A percentile compares a stretch with the other conserved stretches of the same genome.
Conservation (phyloP, 2,797 vertebrate species). For the Gorsachius magnificus region DNA sequence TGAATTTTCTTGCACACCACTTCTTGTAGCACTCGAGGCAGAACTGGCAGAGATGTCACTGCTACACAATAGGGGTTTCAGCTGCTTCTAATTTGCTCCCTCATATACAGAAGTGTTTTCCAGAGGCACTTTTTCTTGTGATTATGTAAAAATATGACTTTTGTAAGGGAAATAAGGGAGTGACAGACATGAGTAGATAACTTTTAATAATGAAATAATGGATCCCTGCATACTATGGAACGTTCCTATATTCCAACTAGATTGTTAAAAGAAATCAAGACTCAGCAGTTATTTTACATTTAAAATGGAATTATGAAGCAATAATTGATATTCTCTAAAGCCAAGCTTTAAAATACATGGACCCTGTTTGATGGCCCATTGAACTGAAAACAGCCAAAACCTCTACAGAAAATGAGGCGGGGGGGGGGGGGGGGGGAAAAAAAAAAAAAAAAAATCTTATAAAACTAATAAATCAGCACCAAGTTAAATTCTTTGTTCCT, state of each 20-base stretch:
- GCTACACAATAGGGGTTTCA: slow-evolving; percentile 8
- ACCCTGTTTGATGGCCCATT: background rate
- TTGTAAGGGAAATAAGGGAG: background rate
- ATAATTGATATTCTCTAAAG: background rate
- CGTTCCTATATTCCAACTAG: background rate
- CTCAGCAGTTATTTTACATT: background rate
- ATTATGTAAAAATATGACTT: background rate
- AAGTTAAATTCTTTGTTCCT: background rate
- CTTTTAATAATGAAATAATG: background rate
- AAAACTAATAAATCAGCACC: background rate
- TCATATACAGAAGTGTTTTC: slow-evolving; percentile 18
- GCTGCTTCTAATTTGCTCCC: slow-evolving; percentile 11
- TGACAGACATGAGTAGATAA: background rate
- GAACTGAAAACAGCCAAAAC: background rate
- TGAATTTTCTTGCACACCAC: background rate
- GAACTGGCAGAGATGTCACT: slow-evolving; percentile 4
- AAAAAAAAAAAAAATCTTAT: background rate
- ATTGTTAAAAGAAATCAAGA: background rate
- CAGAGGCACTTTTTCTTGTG: background rate
- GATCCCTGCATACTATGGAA: background rate
- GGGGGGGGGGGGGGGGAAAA: fast-evolving
- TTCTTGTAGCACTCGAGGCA: background rate
- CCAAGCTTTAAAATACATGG: background rate
- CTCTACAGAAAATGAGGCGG: background rate
- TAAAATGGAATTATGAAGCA: background rate